Conservation (phyloP, 2,888 invertebrate genomes). For the Spicauda simplicius region DNA sequence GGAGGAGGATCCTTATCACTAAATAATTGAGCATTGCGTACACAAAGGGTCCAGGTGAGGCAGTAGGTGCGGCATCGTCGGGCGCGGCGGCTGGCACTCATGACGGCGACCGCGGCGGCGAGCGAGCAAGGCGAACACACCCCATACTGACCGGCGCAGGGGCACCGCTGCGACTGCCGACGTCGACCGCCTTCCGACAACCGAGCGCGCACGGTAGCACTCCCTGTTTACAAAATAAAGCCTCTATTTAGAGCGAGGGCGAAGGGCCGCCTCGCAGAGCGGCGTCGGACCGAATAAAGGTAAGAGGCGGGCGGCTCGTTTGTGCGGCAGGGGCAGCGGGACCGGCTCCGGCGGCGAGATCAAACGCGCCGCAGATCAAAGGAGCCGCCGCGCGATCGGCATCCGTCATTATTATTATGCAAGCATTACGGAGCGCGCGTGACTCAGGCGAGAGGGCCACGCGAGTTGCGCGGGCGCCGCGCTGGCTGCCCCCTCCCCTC, state of each 20-base stretch:
- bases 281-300: slow-evolving; percentile 83
- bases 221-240: slow-evolving; percentile 83
- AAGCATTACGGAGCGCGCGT: slow-evolving; percentile 85
- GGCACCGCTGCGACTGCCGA: slow-evolving; percentile 56
- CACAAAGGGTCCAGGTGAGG: slow-evolving; percentile 76
- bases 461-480: slow-evolving; percentile 80
- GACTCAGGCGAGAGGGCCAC: slow-evolving; percentile 83
- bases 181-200: slow-evolving; percentile 48
- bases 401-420: slow-evolving; percentile 86
- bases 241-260: slow-evolving; percentile 82
- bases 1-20: slow-evolving; percentile 32
- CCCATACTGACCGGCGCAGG: slow-evolving; percentile 74
- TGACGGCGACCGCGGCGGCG: slow-evolving; percentile 54
- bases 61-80: slow-evolving; percentile 51
- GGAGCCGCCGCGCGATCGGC: slow-evolving; percentile 84
- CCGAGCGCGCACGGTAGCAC: slow-evolving; percentile 68
- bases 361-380: slow-evolving; percentile 83
- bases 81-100: slow-evolving; percentile 50
- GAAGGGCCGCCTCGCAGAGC: slow-evolving; percentile 77
- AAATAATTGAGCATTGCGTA: slow-evolving; percentile 66
- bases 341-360: slow-evolving; percentile 82
- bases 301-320: slow-evolving; percentile 78
- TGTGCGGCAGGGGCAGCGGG: slow-evolving; percentile 80
- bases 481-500: slow-evolving; percentile 53
- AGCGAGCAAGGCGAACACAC: slow-evolving; percentile 59